Evolutionary conservation across 2,888 invertebrate species (phyloP).

Genomic region (Bellardia pandia): DNA sequence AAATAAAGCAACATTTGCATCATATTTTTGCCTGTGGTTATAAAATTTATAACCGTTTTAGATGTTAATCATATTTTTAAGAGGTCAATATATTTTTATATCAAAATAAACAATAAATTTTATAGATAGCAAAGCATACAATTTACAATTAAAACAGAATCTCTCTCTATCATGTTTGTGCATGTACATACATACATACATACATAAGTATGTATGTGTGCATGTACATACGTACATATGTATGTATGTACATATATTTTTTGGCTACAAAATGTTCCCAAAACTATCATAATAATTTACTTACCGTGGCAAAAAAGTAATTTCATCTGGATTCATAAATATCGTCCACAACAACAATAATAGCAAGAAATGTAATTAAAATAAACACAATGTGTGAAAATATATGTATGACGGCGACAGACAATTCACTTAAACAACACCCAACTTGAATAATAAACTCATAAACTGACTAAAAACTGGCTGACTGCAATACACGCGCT

Average conservation of each 20-base stretch:
- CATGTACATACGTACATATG: neutral
- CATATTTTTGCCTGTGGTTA: too few species aligned
- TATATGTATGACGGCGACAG: neutral
- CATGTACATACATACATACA: too few species aligned
- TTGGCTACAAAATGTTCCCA: constrained; percentile 8
- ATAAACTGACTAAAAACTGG: neutral
- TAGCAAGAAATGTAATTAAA: constrained; percentile 66
- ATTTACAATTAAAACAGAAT: neutral
- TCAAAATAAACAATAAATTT: too few species aligned
- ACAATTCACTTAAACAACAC: constrained; percentile 24
- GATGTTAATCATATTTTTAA: too few species aligned
- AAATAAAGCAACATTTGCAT: too few species aligned
- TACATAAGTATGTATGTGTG: too few species aligned
- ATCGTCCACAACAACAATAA: constrained; percentile 58
- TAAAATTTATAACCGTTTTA: too few species aligned
- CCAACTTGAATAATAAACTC: constrained; percentile 26
- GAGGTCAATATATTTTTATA: too few species aligned
- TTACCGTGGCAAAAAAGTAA: constrained; percentile 81
- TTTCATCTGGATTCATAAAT: constrained; percentile 80
- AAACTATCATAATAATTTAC: constrained; percentile 63
- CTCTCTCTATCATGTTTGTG: neutral
- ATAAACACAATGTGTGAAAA: constrained; percentile 42
- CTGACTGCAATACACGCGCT: neutral
- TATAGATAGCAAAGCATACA: neutral
- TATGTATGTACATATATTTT: neutral